Conservation (phyloP, 2,113 vertebrate species). For the Albula glossodonta region DNA sequence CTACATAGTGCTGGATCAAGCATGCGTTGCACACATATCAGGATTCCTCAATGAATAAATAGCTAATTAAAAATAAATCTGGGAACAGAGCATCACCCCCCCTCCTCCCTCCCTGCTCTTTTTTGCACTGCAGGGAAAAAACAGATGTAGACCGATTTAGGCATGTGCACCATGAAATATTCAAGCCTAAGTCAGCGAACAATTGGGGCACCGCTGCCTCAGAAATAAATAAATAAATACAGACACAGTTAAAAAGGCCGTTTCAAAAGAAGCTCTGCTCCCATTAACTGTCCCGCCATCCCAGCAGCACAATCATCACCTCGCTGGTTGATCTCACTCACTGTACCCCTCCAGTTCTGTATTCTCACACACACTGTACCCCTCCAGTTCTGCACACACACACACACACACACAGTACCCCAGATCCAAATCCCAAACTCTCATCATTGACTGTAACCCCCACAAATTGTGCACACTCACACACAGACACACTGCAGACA, state of each 20-base stretch:
- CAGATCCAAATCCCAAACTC: background rate
- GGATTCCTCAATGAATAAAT: conserved; percentile 1
- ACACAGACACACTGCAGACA: background rate
- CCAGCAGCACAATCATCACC: conserved; percentile 27
- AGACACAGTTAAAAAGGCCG: conserved; percentile 40
- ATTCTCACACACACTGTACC: background rate
- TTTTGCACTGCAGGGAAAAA: conserved; percentile 29
- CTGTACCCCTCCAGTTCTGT: background rate
- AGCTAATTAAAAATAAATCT: conserved; percentile 10
- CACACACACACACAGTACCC: background rate
- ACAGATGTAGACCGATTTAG: conserved; percentile 45
- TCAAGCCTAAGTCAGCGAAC: conserved; percentile 56
- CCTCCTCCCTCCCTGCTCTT: background rate
- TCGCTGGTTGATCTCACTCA: conserved; percentile 14
- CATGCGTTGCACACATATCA: background rate
- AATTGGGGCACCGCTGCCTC: conserved; percentile 54
- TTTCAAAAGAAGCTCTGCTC: conserved; percentile 1
- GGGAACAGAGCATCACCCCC: background rate
- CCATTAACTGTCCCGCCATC: conserved; percentile 18
- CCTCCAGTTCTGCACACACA: background rate
- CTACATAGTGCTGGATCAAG: background rate
- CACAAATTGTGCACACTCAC: too few species aligned
- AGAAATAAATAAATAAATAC: conserved; percentile 57
- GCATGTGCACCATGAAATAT: conserved; percentile 60
- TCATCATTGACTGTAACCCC: background rate